Base-by-base conservation (phyloP, 1,140 invertebrate species). In the Drosophila ohnishii region DNA sequence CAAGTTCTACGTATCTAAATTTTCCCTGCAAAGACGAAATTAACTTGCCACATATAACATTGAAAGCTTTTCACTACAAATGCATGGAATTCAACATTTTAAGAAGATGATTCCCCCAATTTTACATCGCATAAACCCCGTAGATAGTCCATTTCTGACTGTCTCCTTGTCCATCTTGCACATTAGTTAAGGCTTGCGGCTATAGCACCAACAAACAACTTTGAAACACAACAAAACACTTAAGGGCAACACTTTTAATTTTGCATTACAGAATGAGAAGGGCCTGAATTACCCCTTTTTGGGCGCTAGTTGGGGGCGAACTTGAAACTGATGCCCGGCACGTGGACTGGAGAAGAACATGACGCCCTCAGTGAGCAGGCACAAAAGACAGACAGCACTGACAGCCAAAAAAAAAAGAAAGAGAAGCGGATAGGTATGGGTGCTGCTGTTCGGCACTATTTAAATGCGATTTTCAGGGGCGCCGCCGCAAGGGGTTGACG, bases 321-420 rank as follows among this genome's bases (percentile, higher is more conserved):
- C 84, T 88, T 84, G 85, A 88, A 87, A 87, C 80, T 84, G 84
- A 87, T 88, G 84, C 84, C 73, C 85, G 80, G 84, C 84, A 87
- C 84, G 84, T 87, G 84, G 84, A 75, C 84, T 45, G 58, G 73
- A 70, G 47, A 78, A 70, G 59, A 61, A 79, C 65, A 85, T 37
- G 74, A 70, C 61, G 62, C 75, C 65, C 75, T 45, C 58, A 40
- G 35, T 39, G 42, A 39, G 47, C 39, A 45, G 72, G 50, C 55
- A 75, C 50, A 63, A 59, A 39, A 59, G 51, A 64, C 70, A 44
- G 50, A 50, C 28, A 32, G 14, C 47, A 9, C 22, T 25, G 45
- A 64, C 66, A 50, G 47, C 22, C 40, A 44, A 39, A 70, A 57
- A 28, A 22, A 22, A 2, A 44, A 39, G 67, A 57, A 28, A 66